These are phyloP conservation scores for Tenthredo livida DNA, from an alignment of 2,888 invertebrate genomes.

Conservation along the genomic window DNA sequence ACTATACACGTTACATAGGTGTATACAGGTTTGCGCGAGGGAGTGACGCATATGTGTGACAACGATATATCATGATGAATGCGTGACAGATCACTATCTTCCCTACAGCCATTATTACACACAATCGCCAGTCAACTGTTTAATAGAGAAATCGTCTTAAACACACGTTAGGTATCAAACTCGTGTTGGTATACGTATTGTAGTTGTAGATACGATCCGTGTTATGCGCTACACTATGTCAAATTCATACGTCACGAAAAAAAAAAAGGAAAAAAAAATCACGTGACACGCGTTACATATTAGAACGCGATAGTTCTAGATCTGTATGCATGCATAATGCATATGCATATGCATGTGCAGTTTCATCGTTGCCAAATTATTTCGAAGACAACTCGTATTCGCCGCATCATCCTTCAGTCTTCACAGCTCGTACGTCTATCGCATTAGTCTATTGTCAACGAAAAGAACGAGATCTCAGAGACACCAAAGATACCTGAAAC, in stretches of 20 bases:
- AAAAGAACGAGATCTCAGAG: too few relatives aligned
- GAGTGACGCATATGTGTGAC: slow-evolving; percentile 58
- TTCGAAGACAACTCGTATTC: background rate
- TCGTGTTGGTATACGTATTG: background rate
- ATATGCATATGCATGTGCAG: too few relatives aligned
- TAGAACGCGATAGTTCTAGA: slow-evolving; percentile 30
- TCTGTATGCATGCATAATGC: too few relatives aligned
- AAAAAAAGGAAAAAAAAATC: background rate
- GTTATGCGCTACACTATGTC: slow-evolving; percentile 43
- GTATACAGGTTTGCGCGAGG: slow-evolving; percentile 42
- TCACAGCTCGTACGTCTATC: too few relatives aligned
- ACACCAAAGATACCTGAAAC: too few relatives aligned
- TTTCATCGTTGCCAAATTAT: slow-evolving; percentile 33
- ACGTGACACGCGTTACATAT: background rate
- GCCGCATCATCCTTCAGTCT: background rate
- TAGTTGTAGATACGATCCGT: slow-evolving; percentile 29
- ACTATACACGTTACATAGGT: background rate
- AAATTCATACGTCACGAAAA: slow-evolving; percentile 25
- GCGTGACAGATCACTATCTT: slow-evolving; percentile 62
- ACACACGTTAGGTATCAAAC: slow-evolving; percentile 51
- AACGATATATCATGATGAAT: slow-evolving; percentile 62
- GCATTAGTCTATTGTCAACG: too few relatives aligned
- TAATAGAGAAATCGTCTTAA: slow-evolving; percentile 66
- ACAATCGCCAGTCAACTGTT: slow-evolving; percentile 67
- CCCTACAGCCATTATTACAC: slow-evolving; percentile 64